Percentiles rank a stretch among this genome's conserved stretches.
Conservation (phyloP, 1,140 invertebrate species). For the Lerema accius region DNA sequence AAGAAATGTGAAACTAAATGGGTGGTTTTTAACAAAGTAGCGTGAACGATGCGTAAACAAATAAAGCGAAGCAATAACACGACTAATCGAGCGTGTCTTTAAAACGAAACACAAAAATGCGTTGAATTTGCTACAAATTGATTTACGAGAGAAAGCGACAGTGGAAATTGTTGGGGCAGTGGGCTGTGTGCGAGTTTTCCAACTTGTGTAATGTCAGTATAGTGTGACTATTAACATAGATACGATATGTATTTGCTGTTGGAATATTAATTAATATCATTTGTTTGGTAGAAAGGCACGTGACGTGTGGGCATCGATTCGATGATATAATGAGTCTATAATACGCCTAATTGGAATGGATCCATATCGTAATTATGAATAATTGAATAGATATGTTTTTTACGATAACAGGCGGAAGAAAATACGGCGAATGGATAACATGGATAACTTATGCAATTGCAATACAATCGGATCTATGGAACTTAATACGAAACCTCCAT, state of each 20-base stretch:
- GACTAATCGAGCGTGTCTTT: slow-evolving; percentile 8
- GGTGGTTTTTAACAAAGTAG: not conserved
- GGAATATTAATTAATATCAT: not conserved
- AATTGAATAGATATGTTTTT: not conserved
- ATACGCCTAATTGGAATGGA: not conserved
- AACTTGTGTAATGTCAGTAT: not conserved
- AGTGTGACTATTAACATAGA: not conserved
- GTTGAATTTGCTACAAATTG: slow-evolving; percentile 13
- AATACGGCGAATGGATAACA: no score
- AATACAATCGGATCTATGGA: no score
- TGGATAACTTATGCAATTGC: no score
- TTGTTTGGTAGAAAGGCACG: not conserved
- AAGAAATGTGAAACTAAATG: not conserved
- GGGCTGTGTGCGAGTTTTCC: slow-evolving; percentile 4
- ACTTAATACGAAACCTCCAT: no score
- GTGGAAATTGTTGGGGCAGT: slow-evolving; percentile 5
- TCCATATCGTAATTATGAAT: not conserved
- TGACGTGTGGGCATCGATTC: not conserved
- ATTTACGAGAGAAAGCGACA: slow-evolving; percentile 15
- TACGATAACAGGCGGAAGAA: no score
- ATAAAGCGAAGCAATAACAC: not conserved
- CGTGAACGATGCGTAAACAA: not conserved
- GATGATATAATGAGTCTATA: not conserved
- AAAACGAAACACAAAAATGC: not conserved
- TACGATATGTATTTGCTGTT: no score